These are phyloP conservation scores for Myotis pilosus DNA, from an alignment of 2,797 vertebrate genomes.

Conservation along the genomic window DNA sequence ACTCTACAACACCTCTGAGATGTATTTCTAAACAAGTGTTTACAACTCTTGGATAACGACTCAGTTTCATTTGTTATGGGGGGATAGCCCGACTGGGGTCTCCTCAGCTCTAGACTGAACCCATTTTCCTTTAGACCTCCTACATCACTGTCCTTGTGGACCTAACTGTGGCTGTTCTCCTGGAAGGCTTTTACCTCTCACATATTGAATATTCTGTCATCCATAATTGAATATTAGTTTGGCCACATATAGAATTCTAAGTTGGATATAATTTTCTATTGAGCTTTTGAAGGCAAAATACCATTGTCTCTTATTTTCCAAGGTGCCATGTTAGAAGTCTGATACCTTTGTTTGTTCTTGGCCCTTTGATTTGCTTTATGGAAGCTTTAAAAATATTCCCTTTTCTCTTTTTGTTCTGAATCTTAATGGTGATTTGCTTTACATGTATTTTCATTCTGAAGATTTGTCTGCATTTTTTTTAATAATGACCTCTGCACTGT, in stretches of 20 bases:
- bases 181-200: not conserved
- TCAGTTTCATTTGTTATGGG: not conserved
- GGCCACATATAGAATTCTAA: not conserved
- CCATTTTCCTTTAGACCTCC: not conserved
- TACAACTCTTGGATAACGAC: not conserved
- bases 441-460: not conserved
- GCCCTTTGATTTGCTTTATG: not conserved
- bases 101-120: not conserved
- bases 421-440: not conserved
- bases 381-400: not conserved
- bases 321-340: not conserved
- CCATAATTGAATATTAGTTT: not conserved
- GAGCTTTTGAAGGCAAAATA: not conserved
- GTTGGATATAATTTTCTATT: not conserved
- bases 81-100: not conserved
- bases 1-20: not conserved
- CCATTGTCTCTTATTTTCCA: not conserved
- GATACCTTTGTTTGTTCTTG: not conserved
- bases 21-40: not conserved
- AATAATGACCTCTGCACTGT: not conserved
- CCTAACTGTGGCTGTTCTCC: not conserved
- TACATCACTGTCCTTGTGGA: not conserved
- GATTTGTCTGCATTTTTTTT: not conserved
- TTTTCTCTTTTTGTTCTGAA: not conserved
- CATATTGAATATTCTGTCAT: not conserved